Conservation (phyloP, 2,113 vertebrate species). For the Oreocharis arfaki region DNA sequence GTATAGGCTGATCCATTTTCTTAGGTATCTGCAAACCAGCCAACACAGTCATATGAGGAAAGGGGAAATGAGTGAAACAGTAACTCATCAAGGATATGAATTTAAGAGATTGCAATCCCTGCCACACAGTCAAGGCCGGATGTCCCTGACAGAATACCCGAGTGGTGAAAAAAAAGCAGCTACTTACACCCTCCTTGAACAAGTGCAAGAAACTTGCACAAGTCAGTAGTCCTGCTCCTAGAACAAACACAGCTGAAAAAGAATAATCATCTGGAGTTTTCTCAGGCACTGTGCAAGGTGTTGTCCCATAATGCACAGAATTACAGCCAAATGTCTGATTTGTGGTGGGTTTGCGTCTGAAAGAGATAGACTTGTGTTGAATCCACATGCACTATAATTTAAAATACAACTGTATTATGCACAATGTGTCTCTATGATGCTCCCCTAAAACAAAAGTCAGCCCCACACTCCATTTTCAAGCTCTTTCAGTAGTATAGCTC, state of each 20-base stretch:
- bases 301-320: neutral
- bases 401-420: neutral
- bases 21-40: neutral
- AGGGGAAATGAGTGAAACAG: neutral
- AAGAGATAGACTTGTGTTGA: neutral
- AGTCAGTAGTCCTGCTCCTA: neutral
- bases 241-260: neutral
- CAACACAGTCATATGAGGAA: neutral
- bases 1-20: neutral
- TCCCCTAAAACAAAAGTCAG: neutral
- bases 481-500: neutral
- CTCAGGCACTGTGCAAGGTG: neutral
- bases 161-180: neutral
- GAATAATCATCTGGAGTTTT: neutral
- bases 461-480: neutral
- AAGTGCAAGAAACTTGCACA: too few species aligned
- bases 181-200: neutral
- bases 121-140: neutral
- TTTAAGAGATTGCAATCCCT: neutral
- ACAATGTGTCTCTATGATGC: accelerated
- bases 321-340: neutral
- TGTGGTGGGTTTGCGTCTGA: neutral
- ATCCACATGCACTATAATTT: neutral
- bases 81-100: neutral
- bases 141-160: neutral